Conservation (phyloP, 2,113 vertebrate species). For the Brachyistius frenatus region DNA sequence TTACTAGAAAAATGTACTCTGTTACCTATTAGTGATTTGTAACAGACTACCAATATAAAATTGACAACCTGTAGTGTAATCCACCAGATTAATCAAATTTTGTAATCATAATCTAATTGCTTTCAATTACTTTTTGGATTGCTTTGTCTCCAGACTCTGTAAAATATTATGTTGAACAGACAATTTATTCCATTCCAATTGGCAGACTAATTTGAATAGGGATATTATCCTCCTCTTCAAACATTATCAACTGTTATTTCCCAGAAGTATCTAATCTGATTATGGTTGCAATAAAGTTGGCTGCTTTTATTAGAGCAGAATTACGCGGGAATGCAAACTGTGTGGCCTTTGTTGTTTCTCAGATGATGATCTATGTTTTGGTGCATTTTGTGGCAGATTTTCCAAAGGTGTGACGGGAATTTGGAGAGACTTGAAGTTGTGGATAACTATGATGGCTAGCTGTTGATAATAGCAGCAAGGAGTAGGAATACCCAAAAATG, state of each 20-base stretch:
- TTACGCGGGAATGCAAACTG: conserved; percentile 56
- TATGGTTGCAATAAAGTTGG: conserved; percentile 67
- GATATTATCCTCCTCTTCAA: conserved; percentile 79
- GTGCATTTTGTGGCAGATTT: conserved; percentile 20
- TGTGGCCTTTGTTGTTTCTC: conserved; percentile 57
- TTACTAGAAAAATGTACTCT: conserved; percentile 17
- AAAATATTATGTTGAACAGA: conserved; percentile 77
- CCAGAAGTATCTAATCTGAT: conserved; percentile 80
- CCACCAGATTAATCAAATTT: conserved; percentile 70
- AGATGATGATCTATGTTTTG: background rate
- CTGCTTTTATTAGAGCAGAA: conserved; percentile 69
- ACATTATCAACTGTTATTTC: conserved; percentile 80
- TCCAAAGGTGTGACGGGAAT: background rate
- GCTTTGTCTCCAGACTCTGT: conserved; percentile 71
- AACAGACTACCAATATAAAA: conserved; percentile 38
- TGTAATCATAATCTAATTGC: conserved; percentile 77
- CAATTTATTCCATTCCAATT: conserved; percentile 80
- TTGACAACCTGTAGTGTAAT: conserved; percentile 50
- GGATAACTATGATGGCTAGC: no score
- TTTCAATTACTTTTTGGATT: conserved; percentile 75
- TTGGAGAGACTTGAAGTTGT: background rate
- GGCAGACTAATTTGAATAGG: conserved; percentile 78
- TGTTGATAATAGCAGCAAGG: no score
- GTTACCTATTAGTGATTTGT: conserved; percentile 9
- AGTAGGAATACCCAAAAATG: no score